A percentile compares a stretch with the other conserved stretches of the same genome.
Evolutionary conservation across 2,113 vertebrate species (phyloP).

Genomic region (Jaculus jaculus): DNA sequence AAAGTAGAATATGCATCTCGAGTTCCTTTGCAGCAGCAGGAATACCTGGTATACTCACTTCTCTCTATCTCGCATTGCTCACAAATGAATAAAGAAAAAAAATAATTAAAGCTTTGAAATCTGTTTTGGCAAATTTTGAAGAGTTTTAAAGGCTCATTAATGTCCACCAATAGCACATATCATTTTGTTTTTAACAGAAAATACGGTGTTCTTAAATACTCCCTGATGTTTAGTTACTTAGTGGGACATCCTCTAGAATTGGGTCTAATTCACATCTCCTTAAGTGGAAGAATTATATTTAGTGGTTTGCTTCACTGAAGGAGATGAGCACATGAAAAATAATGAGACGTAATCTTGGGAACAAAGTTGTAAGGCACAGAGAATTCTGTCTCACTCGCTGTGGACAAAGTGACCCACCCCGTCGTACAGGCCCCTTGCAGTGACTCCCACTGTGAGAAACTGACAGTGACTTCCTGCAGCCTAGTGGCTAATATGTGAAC

Average conservation of each 20-base stretch:
- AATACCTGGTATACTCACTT: too few relatives aligned
- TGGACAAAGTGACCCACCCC: not conserved
- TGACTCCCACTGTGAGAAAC: fast-evolving
- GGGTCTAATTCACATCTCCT: not conserved
- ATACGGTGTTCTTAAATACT: not conserved
- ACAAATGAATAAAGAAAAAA: too few relatives aligned
- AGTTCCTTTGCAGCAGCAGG: too few relatives aligned
- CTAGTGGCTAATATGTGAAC: not conserved
- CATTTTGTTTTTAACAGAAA: not conserved
- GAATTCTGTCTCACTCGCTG: not conserved
- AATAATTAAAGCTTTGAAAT: too few relatives aligned
- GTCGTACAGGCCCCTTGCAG: not conserved
- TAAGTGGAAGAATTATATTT: not conserved
- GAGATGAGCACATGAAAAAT: not conserved
- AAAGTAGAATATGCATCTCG: too few relatives aligned
- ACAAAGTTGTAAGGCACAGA: not conserved
- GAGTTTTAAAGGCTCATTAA: not conserved
- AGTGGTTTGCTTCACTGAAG: not conserved
- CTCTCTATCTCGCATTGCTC: too few relatives aligned
- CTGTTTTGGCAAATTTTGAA: too few relatives aligned
- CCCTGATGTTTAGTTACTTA: not conserved
- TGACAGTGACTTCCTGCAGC: not conserved
- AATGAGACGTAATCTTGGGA: not conserved
- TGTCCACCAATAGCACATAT: not conserved
- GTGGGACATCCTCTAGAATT: not conserved